Evolutionary conservation across 2,888 invertebrate species (phyloP).

Genomic region (Sisyra nigra): DNA sequence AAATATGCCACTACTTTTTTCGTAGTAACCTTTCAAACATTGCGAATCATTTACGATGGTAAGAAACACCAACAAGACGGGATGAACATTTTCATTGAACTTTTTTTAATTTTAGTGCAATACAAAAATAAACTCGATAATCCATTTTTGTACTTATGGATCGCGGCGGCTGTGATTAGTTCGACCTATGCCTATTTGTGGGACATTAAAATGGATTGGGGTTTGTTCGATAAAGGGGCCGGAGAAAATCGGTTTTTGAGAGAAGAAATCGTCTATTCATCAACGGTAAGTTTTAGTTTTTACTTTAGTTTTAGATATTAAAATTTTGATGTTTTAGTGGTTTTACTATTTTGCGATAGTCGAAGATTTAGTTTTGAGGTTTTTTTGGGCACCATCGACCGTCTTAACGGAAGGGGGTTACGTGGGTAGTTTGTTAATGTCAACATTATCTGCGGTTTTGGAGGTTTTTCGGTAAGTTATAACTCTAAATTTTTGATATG

Average conservation of each 20-base stretch:
- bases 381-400: conserved; percentile 60
- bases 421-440: conserved; percentile 47
- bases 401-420: conserved; percentile 47
- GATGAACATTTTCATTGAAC: too few relatives aligned
- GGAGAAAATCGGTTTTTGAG: conserved; percentile 61
- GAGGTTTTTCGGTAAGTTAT: conserved; percentile 45
- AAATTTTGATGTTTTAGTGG: conserved; percentile 34
- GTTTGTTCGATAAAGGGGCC: conserved; percentile 54
- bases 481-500: not conserved
- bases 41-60: conserved; percentile 23
- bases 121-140: conserved; percentile 34
- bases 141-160: conserved; percentile 55
- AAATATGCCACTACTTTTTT: conserved; percentile 65
- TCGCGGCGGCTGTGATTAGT: conserved; percentile 46
- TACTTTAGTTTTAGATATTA: too few relatives aligned
- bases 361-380: conserved; percentile 63
- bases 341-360: conserved; percentile 75
- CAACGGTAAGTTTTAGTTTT: conserved; percentile 35
- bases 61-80: conserved; percentile 4
- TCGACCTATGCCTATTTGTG: conserved; percentile 69
- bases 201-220: conserved; percentile 88
- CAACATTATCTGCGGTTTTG: conserved; percentile 44
- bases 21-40: conserved; percentile 42
- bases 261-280: conserved; percentile 67
- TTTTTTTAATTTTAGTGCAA: conserved; percentile 22